Conservation (phyloP, 2,888 invertebrate species). For the Acheta domesticus region DNA sequence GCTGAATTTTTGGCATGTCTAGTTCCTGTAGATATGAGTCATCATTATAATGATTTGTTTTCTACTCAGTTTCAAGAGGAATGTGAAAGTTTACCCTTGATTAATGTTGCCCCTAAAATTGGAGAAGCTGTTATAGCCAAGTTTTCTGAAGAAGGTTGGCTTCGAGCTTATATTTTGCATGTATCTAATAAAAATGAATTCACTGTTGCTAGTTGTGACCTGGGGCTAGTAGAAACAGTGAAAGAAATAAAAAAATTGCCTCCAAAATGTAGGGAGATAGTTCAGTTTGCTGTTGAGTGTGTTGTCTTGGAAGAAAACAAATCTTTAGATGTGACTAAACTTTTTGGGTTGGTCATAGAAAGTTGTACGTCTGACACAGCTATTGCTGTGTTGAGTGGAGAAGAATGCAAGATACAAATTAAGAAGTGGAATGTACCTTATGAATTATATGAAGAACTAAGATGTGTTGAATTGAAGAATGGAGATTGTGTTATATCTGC, state of each 20-base stretch:
- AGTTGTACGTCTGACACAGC: not conserved
- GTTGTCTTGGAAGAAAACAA: not conserved
- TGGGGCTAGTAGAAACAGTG: not conserved
- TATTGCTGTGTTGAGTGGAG: not conserved
- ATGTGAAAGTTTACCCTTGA: not conserved
- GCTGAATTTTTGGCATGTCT: not conserved
- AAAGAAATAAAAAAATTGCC: not conserved
- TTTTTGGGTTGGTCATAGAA: not conserved
- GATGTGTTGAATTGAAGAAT: not conserved
- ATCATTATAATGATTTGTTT: constrained; percentile 18
- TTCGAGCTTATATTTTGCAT: not conserved
- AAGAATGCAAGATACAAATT: not conserved
- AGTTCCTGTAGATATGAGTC: not conserved
- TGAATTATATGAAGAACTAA: not conserved
- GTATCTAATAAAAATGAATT: not conserved
- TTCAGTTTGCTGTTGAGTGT: not conserved
- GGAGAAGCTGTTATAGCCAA: not conserved
- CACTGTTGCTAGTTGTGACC: not conserved
- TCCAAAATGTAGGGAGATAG: not conserved
- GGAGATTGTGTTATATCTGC: not conserved
- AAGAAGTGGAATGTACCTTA: not conserved
- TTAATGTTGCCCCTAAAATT: not conserved
- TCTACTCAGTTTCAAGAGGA: not conserved
- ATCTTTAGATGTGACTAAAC: not conserved
- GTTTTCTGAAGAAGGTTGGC: constrained; percentile 3